Conservation (phyloP, 1,140 invertebrate genomes). For the Aphaenogaster ashmeadi region DNA sequence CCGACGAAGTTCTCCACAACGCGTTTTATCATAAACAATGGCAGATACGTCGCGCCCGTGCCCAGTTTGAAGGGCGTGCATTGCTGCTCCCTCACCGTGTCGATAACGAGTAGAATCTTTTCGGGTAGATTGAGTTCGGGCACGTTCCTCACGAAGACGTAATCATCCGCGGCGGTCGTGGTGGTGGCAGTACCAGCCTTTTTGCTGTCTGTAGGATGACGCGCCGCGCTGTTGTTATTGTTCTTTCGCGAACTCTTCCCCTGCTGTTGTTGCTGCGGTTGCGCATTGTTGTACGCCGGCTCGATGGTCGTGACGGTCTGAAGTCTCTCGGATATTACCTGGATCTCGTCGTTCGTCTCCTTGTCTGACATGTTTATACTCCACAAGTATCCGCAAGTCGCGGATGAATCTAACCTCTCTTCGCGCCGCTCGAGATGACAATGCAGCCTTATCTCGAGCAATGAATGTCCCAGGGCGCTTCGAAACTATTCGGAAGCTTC, state of each 20-base stretch:
- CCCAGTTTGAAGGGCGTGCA: constrained; percentile 88
- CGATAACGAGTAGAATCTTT: constrained; percentile 90
- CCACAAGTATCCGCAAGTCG: not conserved
- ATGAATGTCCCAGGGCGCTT: not conserved
- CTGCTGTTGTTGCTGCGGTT: constrained; percentile 15
- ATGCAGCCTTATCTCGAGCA: not conserved
- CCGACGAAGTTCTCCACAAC: constrained; percentile 90
- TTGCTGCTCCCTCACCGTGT: constrained; percentile 89
- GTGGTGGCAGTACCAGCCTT: not conserved
- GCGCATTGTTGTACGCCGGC: constrained; percentile 14
- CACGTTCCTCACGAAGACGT: constrained; percentile 79
- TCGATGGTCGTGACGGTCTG: constrained; percentile 57
- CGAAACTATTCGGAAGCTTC: not conserved
- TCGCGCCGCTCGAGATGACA: not conserved
- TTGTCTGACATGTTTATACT: constrained; percentile 65
- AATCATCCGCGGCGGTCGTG: not conserved
- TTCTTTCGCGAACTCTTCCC: constrained; percentile 28
- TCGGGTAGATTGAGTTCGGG: constrained; percentile 89
- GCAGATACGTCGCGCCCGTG: constrained; percentile 88
- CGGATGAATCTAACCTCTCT: constrained; percentile 17
- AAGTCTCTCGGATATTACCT: constrained; percentile 63
- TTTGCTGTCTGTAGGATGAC: constrained; percentile 21
- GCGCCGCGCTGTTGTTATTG: constrained; percentile 6
- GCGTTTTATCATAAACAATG: constrained; percentile 89
- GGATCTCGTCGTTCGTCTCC: constrained; percentile 68